phyloP scores from a whole-genome alignment of 2,797 vertebrate species.

The Myotis pilosus region DNA sequence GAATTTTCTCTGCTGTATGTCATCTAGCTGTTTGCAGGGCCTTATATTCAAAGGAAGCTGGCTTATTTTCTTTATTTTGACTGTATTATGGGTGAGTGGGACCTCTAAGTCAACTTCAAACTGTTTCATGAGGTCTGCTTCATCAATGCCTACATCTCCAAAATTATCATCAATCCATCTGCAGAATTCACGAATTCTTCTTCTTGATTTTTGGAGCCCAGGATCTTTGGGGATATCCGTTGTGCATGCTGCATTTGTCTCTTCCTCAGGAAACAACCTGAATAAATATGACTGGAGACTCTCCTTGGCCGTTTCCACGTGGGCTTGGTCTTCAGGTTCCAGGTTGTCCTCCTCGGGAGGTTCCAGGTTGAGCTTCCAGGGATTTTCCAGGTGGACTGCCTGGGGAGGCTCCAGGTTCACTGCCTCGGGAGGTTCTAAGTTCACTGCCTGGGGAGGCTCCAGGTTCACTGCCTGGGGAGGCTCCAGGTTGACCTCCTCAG shows the following conservation, averaged over 20 bases:
- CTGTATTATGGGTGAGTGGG: neutral
- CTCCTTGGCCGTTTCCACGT: neutral
- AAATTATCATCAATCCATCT: neutral
- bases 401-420: too few relatives aligned
- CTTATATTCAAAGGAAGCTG: neutral
- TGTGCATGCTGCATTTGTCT: neutral
- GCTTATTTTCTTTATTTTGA: neutral
- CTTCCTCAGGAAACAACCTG: neutral
- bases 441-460: too few relatives aligned
- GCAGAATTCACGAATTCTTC: neutral
- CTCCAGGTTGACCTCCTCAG: accelerated
- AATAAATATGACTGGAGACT: neutral
- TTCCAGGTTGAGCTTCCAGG: too few relatives aligned
- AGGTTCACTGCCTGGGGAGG: neutral
- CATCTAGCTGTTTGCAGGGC: neutral
- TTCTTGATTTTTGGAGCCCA: neutral
- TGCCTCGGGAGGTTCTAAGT: too few relatives aligned
- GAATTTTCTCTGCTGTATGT: neutral
- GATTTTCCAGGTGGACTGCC: too few relatives aligned
- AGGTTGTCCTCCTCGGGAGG: neutral
- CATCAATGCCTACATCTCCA: neutral
- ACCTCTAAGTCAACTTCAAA: neutral
- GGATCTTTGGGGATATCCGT: accelerated
- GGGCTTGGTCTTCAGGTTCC: accelerated
- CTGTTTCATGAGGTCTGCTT: neutral